Conservation (phyloP, 2,888 invertebrate genomes). For the Zhuqinia jingwanae region DNA sequence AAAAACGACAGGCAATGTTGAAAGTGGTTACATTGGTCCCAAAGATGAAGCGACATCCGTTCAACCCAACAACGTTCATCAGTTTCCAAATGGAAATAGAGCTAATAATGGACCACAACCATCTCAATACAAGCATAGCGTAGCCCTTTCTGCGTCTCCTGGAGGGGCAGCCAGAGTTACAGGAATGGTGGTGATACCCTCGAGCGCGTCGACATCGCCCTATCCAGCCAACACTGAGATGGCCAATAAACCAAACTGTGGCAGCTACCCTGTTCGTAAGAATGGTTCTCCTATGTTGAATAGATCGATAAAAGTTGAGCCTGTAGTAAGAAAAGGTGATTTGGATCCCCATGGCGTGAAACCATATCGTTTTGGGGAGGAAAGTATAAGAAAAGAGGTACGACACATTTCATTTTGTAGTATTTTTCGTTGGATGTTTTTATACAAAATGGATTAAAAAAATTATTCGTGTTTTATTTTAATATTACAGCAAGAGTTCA, state of each 20-base stretch:
- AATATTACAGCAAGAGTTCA: conserved; percentile 23
- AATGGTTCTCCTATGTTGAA: conserved; percentile 59
- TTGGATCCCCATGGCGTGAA: background rate
- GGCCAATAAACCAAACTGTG: conserved; percentile 18
- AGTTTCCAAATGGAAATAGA: background rate
- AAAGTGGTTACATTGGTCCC: too few species aligned
- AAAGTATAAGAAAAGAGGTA: conserved; percentile 36
- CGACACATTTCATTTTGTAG: background rate
- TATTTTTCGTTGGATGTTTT: background rate
- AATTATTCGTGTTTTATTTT: background rate
- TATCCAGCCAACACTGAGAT: conserved; percentile 5
- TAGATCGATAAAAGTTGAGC: conserved; percentile 56
- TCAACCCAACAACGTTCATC: background rate
- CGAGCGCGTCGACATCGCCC: background rate
- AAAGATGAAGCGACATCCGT: background rate
- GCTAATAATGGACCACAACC: background rate
- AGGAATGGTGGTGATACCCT: conserved; percentile 37
- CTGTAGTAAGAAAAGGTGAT: conserved; percentile 36
- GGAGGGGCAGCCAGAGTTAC: conserved; percentile 63
- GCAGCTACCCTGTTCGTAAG: conserved; percentile 65
- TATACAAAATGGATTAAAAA: background rate
- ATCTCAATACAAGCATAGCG: conserved; percentile 16
- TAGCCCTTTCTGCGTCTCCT: conserved; percentile 22
- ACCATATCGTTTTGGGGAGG: background rate
- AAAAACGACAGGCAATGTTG: too few species aligned